phyloP scores from a whole-genome alignment of 2,888 invertebrate species.

The Gandaritis pyraliata region DNA sequence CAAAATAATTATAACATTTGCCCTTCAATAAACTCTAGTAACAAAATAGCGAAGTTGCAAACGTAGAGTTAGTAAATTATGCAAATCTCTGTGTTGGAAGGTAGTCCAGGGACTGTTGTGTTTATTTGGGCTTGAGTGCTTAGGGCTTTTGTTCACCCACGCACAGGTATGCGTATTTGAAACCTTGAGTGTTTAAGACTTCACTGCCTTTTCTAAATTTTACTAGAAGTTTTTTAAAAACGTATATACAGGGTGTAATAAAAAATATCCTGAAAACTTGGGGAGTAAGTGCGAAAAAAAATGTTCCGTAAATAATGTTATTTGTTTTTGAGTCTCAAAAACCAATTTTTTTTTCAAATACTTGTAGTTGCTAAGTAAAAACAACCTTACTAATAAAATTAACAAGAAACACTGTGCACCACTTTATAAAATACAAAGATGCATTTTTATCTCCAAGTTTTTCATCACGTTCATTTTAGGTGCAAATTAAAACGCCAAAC shows the following conservation, averaged over 20 bases:
- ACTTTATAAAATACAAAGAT: background rate
- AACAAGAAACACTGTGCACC: no score
- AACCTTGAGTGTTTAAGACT: constrained; percentile 4
- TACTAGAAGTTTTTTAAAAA: no score
- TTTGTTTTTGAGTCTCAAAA: no score
- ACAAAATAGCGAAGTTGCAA: constrained; percentile 41
- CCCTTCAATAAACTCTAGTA: constrained; percentile 8
- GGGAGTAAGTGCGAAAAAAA: no score
- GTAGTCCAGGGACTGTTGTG: constrained; percentile 39
- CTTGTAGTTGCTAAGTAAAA: background rate
- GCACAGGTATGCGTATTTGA: constrained; percentile 3
- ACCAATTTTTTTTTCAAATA: no score
- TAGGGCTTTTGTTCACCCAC: constrained; percentile 38
- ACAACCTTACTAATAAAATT: no score
- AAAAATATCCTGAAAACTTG: no score
- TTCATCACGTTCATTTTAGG: constrained; percentile 4
- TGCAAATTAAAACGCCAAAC: constrained; percentile 26
- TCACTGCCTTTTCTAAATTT: background rate
- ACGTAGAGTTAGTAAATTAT: constrained; percentile 43
- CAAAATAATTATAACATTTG: background rate
- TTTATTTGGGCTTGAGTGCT: constrained; percentile 44
- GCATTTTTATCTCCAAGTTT: background rate
- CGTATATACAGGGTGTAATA: no score
- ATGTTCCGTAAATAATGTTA: no score
- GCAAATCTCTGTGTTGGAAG: constrained; percentile 40